Conservation (phyloP, 2,113 vertebrate genomes). For the Siniperca chuatsi region DNA sequence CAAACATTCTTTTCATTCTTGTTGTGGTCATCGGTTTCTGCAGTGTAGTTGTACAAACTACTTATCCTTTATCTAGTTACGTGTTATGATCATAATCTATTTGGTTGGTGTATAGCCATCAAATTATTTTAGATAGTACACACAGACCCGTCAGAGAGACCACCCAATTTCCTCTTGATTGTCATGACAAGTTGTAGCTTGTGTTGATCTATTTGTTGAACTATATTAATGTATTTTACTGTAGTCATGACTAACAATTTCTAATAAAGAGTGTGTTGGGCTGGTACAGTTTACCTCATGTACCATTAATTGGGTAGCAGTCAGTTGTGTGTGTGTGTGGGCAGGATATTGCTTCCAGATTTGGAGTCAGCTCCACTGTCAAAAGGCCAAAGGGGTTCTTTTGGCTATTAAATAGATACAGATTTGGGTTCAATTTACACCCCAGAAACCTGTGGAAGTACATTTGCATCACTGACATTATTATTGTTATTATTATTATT, state of each 20-base stretch:
- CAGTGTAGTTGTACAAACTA: not conserved
- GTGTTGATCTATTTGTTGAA: constrained; percentile 37
- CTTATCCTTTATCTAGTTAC: not conserved
- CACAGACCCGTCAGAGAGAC: constrained; percentile 13
- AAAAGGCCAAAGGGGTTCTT: constrained; percentile 46
- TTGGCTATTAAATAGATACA: constrained; percentile 42
- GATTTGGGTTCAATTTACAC: constrained; percentile 43
- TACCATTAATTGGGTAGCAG: constrained; percentile 67
- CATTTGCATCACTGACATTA: constrained; percentile 1
- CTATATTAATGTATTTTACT: constrained; percentile 34
- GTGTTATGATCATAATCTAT: not conserved
- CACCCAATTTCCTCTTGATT: constrained; percentile 19
- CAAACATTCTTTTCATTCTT: not conserved
- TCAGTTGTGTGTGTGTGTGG: constrained; percentile 70
- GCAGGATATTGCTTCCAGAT: constrained; percentile 79
- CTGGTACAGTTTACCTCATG: constrained; percentile 51
- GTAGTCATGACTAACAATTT: constrained; percentile 60
- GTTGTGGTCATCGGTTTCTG: not conserved
- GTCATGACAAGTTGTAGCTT: not conserved
- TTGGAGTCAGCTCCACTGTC: constrained; percentile 51
- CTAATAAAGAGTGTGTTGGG: constrained; percentile 49
- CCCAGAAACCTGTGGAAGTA: constrained; percentile 20
- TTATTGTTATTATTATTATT: not conserved
- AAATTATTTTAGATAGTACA: not conserved
- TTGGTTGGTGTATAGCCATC: not conserved